Base-by-base conservation (phyloP, 2,113 vertebrate species). In the Hippocampus barbouri region DNA sequence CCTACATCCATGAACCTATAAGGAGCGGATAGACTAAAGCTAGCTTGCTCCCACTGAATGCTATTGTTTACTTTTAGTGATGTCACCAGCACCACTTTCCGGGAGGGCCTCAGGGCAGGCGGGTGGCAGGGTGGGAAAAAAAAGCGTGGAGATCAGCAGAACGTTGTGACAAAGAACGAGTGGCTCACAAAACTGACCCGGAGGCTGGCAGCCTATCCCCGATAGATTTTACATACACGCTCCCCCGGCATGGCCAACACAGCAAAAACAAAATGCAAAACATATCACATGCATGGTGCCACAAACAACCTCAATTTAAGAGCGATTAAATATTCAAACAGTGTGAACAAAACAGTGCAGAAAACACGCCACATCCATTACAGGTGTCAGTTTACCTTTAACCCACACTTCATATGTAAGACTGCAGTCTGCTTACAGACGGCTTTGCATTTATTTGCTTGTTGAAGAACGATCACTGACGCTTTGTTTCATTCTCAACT, bases 121-220 rank as follows among this genome's bases (percentile, higher is more conserved):
- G 71, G 70, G 61, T 14, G 64, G 69, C 76, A 68, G 77, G 77
- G 78, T 72, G 73, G 51, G 63, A 65, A 68, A 68, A 57, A 85
- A 89, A 90, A 91, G 82, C 78, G 82, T 88, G 84, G 83, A 83
- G 83, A 87, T 91, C 90, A 91, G 90, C 90, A 90, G 77, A 91
- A 90, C 87, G 84, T 79, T 34, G 77, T 84, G 89, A 91, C 90
- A 90, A 91, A 90, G 88, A 78, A 77, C 83, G 76, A 86, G 73
- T 73, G 69, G 80, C 88, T 79, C 81, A 79, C 86, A 86, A 85
- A 89, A 89, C 81, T 84, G 86, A 88, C 83, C 87, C 83, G 81
- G 60, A 57, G 73, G 80, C 84, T 70, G 73, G 72, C 62, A 4
- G 78, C 81, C 80, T 71, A 21, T n/a, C 16, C 67, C 53, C 11